Conservation (phyloP, 2,888 invertebrate species). For the Tipula confusa region DNA sequence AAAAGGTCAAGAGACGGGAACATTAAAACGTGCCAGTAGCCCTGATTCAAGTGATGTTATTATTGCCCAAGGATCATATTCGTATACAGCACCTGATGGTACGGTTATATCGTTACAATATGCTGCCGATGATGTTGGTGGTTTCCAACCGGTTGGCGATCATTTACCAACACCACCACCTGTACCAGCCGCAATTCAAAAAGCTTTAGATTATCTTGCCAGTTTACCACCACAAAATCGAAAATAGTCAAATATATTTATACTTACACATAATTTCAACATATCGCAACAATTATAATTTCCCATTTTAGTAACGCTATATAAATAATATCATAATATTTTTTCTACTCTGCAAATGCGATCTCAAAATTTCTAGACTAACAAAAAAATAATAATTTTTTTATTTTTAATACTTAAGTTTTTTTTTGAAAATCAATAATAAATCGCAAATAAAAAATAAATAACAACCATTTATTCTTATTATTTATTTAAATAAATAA, state of each 20-base stretch:
- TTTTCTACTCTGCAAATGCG: slow-evolving; percentile 26
- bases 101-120: slow-evolving; percentile 65
- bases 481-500: slow-evolving; percentile 20
- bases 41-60: slow-evolving; percentile 64
- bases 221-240: slow-evolving; percentile 57
- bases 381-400: too few relatives aligned
- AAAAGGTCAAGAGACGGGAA: slow-evolving; percentile 71
- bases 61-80: slow-evolving; percentile 61
- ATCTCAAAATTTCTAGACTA: background rate
- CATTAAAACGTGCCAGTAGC: slow-evolving; percentile 66
- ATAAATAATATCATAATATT: too few relatives aligned
- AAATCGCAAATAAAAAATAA: slow-evolving; percentile 27
- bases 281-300: too few relatives aligned
- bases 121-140: slow-evolving; percentile 67
- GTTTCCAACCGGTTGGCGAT: slow-evolving; percentile 58
- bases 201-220: slow-evolving; percentile 66
- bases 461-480: background rate
- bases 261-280: too few relatives aligned
- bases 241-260: background rate
- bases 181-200: slow-evolving; percentile 69
- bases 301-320: too few relatives aligned
- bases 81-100: slow-evolving; percentile 67
- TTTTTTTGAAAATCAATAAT: background rate
- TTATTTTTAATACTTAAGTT: too few relatives aligned
- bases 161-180: slow-evolving; percentile 75